Evolutionary conservation across 2,888 invertebrate genomes (phyloP).

Genomic region (Melanostoma mellinum): DNA sequence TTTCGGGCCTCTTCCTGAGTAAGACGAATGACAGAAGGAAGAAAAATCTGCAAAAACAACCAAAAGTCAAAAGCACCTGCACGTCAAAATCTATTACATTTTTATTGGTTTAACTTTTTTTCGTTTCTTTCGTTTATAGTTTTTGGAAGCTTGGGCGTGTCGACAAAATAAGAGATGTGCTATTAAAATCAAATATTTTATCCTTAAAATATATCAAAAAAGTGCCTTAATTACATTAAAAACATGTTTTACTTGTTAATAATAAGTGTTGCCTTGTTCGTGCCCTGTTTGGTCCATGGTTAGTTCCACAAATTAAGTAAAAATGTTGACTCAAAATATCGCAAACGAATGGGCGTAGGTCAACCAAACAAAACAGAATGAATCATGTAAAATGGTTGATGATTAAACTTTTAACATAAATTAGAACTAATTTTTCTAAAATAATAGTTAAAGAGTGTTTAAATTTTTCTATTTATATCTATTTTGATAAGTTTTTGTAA

Average conservation of each 20-base stretch:
- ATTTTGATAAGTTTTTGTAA: no score
- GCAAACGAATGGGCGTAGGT: constrained; percentile 48
- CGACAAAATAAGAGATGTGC: constrained; percentile 31
- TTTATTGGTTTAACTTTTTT: constrained; percentile 15
- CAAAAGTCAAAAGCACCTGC: constrained; percentile 20
- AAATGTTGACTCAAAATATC: neutral
- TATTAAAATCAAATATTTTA: constrained; percentile 36
- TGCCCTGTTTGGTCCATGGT: constrained; percentile 37
- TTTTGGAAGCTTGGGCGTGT: constrained; percentile 59
- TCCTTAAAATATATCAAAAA: constrained; percentile 20
- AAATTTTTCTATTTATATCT: no score
- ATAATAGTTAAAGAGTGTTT: no score
- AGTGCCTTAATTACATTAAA: constrained; percentile 45
- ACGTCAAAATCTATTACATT: constrained; percentile 65
- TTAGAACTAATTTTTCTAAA: no score
- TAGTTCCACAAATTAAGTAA: constrained; percentile 28
- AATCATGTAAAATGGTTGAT: constrained; percentile 20
- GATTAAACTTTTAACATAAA: no score
- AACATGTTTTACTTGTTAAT: constrained; percentile 45
- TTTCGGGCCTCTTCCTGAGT: no score
- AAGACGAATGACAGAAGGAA: neutral
- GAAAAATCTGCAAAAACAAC: neutral
- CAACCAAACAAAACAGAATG: constrained; percentile 18
- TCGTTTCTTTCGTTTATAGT: neutral
- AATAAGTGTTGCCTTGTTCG: constrained; percentile 15